Evolutionary conservation across 2,797 vertebrate genomes (phyloP), one percentile per base, ranked within the genome.

Genomic region (Syngnathus acus): DNA sequence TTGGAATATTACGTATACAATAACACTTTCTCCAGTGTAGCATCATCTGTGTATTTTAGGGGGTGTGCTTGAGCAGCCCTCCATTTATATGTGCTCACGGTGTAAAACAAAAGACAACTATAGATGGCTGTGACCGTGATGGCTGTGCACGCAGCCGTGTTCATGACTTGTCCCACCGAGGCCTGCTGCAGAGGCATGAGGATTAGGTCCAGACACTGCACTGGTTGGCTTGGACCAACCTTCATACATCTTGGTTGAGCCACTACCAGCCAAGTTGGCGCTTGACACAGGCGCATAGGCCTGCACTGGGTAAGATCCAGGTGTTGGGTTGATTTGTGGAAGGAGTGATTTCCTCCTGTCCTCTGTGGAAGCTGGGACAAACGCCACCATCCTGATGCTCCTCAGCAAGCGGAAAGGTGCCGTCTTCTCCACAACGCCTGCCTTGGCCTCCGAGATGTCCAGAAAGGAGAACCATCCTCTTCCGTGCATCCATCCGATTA

Each of bases 221-320:
- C 51, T 11, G 17, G 32, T 7, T 0, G 64, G 53, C 19, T 71
- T 73, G 0, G 43, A 65, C 88, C 88, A 89, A n/a, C 86, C 87
- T 63, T 89, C 85, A 16, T 84, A 68, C 9, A 48, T 63, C 37
- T 47, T 40, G 8, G 39, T 38, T 9, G 32, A 4, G 2, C 43
- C 21, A 14, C 67, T 43, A 9, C 64, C 42, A 50, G 65, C 45
- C 43, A 71, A 5, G 45, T 70, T 65, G 0, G 74, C n/a, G 64
- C 68, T 78, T 61, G 78, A 70, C 40, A 74, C 2, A 2, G 79
- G 83, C 26, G 81, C 85, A 0, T 90, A 90, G 1, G 80, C 85
- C 69, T 90, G 89, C 50, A 88, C 85, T 0, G 87, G 89, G 72
- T 89, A 90, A 11, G 86, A 86, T 5, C 87, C 89, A 2, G 87